Conservation (phyloP, 2,113 vertebrate species). For the Campylomormyrus numenius region DNA sequence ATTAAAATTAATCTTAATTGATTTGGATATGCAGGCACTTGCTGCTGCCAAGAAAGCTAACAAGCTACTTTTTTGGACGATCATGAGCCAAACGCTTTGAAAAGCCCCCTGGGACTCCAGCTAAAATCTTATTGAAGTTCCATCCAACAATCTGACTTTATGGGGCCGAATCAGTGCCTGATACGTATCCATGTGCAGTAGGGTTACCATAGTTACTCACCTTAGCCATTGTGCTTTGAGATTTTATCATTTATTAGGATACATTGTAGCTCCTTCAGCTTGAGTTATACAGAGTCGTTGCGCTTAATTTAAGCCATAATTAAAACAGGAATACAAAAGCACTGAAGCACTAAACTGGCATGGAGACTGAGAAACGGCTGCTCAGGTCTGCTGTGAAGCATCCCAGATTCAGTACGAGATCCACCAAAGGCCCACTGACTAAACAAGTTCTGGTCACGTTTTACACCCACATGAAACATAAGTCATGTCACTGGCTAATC, state of each 20-base stretch:
- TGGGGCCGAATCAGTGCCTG: constrained; percentile 42
- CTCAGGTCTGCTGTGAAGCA: background rate
- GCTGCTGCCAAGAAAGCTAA: constrained; percentile 50
- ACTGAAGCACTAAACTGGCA: background rate
- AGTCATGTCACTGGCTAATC: background rate
- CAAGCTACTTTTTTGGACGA: constrained; percentile 55
- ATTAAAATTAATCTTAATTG: constrained; percentile 23
- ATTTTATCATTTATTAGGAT: constrained; percentile 4
- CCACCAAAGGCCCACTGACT: background rate
- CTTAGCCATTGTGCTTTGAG: background rate
- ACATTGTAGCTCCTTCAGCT: background rate
- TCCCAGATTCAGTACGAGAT: background rate
- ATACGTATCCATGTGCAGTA: constrained; percentile 31
- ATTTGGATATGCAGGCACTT: constrained; percentile 18
- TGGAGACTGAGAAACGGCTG: too few species aligned
- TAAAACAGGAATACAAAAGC: background rate
- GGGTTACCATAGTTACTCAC: constrained; percentile 25
- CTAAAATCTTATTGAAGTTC: constrained; percentile 58
- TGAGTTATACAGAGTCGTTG: background rate
- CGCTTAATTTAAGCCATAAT: background rate
- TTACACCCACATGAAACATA: background rate
- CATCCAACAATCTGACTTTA: constrained; percentile 52
- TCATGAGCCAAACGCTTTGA: constrained; percentile 53
- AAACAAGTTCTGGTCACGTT: background rate
- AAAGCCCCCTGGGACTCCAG: constrained; percentile 55